Evolutionary conservation across 2,888 invertebrate genomes (phyloP).

Genomic region (Lasioglossum lativentre): DNA sequence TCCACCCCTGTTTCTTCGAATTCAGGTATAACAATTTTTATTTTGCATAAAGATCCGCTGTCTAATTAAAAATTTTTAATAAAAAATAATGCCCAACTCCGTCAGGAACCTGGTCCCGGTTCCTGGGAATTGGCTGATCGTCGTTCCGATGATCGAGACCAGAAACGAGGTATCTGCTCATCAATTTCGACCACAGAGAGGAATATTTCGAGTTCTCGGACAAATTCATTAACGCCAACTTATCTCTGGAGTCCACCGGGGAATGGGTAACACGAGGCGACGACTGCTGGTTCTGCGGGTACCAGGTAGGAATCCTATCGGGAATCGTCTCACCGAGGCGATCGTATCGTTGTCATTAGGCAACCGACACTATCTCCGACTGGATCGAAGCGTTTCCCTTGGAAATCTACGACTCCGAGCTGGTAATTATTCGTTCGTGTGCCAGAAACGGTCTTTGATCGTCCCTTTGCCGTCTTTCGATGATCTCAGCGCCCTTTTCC

Average conservation of each 20-base stretch:
- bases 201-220: neutral
- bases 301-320: conserved; percentile 52
- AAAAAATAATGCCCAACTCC: neutral
- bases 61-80: too few species aligned
- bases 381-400: conserved; percentile 46
- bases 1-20: too few species aligned
- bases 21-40: too few species aligned
- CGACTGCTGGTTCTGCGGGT: conserved; percentile 42
- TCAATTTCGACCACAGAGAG: neutral
- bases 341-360: conserved; percentile 65
- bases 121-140: conserved; percentile 22
- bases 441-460: conserved; percentile 10
- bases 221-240: conserved; percentile 62
- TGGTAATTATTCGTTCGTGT: conserved; percentile 21
- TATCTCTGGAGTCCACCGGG: neutral
- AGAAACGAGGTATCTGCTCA: neutral
- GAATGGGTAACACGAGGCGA: conserved; percentile 43
- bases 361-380: conserved; percentile 53
- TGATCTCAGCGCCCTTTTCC: neutral
- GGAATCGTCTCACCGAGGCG: conserved; percentile 43
- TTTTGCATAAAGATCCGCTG: too few species aligned
- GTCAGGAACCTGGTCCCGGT: neutral
- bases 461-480: neutral
- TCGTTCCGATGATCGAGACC: neutral
- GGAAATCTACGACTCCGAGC: conserved; percentile 35